Base-by-base conservation (phyloP, 2,888 invertebrate genomes). In the Apamea anceps region DNA sequence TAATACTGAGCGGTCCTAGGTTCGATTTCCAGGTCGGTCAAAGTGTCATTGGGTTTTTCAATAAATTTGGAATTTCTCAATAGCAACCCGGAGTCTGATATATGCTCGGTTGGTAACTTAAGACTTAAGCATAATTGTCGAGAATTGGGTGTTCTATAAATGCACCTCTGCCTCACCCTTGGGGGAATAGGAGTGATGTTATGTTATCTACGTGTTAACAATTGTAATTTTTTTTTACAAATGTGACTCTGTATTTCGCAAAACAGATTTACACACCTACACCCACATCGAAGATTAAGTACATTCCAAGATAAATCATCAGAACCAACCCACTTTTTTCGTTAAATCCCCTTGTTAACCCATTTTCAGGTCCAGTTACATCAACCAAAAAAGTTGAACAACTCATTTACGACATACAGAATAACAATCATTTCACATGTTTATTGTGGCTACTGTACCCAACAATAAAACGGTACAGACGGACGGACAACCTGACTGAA, bases 371-470 rank as follows among this genome's bases (percentile, higher is more conserved):
- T 54, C 25, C n/a, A n/a, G n/a, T n/a, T n/a, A 37, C 66, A 62
- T 57, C 54, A 42, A 67, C 66, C 21, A n/a, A 68, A 86, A 81
- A 76, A 72, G 71, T 54, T n/a, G 63, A 81, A 78, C 77, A 84
- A 28, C 77, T 60, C 72, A 57, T 89, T 90, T 89, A 89, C 89
- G 81, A 87, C 79, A 78, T 85, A 88, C 86, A 86, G 86, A 88
- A 87, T 88, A 89, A 94, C 94, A 95, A 93, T 92, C 93, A 92
- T 93, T 95, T 94, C 95, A 93, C 95, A 94, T 92, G 92, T 96
- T 96, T 96, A 96, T 95, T 79, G 92, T 79, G 74, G 95, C 96
- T 96, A 96, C 96, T 95, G 96, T 96, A 92, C 89, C 83, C 86
- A 87, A 91, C 92, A 92, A 94, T 95, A 96, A 95, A 96, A 94